Evolutionary conservation across 2,888 invertebrate species (phyloP).

Genomic region (Tachina lurida): DNA sequence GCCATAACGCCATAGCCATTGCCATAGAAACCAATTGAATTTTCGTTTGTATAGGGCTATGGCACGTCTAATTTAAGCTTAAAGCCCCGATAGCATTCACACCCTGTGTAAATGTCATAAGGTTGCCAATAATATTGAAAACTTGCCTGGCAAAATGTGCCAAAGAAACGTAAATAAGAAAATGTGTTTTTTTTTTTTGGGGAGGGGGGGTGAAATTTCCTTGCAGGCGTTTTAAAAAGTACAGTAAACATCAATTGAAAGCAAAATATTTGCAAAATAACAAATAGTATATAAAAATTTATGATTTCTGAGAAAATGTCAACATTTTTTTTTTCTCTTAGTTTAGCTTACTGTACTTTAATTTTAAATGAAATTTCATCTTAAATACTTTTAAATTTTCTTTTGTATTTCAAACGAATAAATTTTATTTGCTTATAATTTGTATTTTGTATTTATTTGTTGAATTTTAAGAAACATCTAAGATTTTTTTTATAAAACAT

Average conservation of each 20-base stretch:
- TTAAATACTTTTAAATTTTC: slow-evolving; percentile 54
- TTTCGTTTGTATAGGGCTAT: too few species aligned
- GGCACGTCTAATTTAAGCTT: too few species aligned
- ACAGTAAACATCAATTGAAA: slow-evolving; percentile 32
- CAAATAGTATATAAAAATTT: neutral
- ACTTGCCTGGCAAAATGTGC: too few species aligned
- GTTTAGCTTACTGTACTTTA: slow-evolving; percentile 53
- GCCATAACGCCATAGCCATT: too few species aligned
- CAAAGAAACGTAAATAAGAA: too few species aligned
- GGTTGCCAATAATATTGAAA: too few species aligned
- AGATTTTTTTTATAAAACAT: slow-evolving; percentile 65
- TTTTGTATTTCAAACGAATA: slow-evolving; percentile 48
- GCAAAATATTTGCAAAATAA: neutral
- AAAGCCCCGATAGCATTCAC: neutral
- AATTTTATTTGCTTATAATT: slow-evolving; percentile 50
- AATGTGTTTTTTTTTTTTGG: too few species aligned
- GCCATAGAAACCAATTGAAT: too few species aligned
- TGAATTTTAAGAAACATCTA: slow-evolving; percentile 67
- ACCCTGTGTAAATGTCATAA: too few species aligned
- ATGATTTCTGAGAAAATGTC: neutral
- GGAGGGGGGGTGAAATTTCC: neutral
- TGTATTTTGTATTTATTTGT: slow-evolving; percentile 49
- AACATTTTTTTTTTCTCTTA: slow-evolving; percentile 1
- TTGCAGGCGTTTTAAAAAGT: neutral
- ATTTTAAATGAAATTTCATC: slow-evolving; percentile 50